Evolutionary conservation across 2,888 invertebrate species (phyloP).

Genomic region (Iphiclides podalirius): DNA sequence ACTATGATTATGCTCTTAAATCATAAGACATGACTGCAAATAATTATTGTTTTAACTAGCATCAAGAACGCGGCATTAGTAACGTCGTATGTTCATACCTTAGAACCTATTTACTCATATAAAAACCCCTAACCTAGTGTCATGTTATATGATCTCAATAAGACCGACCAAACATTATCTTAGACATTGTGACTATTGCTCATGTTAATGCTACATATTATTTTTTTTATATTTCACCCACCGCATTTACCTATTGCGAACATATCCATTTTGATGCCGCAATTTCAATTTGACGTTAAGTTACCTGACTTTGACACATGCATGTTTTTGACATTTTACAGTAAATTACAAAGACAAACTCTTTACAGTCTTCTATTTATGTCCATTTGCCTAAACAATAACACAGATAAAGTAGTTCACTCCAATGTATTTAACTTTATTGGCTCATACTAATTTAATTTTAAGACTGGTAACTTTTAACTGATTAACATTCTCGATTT

Average conservation of each 20-base stretch:
- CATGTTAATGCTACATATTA: neutral
- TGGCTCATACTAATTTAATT: too few species aligned
- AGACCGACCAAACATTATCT: constrained; percentile 20
- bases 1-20: too few species aligned
- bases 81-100: neutral
- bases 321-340: too few species aligned
- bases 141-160: constrained; percentile 29
- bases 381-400: too few species aligned
- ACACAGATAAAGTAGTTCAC: too few species aligned
- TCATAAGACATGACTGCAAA: too few species aligned
- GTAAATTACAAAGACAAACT: too few species aligned
- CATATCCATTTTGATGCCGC: neutral
- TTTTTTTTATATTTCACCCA: constrained; percentile 7
- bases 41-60: too few species aligned
- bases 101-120: neutral
- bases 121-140: neutral
- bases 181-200: constrained; percentile 1
- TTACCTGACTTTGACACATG: neutral
- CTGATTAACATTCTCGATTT: constrained; percentile 52
- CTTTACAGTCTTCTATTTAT: too few species aligned
- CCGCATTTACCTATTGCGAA: neutral
- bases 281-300: neutral
- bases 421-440: too few species aligned
- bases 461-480: too few species aligned
- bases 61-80: too few species aligned